Evolutionary conservation across 2,113 vertebrate genomes (phyloP).

Genomic region (Dipodomys stephensi): DNA sequence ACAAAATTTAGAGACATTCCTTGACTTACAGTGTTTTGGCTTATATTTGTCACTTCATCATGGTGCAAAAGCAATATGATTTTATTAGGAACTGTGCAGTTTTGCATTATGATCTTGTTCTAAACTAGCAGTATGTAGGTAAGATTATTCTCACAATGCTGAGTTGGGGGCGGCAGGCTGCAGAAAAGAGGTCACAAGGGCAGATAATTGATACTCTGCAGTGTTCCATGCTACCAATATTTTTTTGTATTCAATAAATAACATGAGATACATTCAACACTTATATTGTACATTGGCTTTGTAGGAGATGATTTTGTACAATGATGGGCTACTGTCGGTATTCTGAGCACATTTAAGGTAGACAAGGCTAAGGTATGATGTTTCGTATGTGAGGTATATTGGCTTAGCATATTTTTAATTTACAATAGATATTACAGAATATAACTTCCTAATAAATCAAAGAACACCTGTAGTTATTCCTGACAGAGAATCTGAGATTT

Average conservation of each 20-base stretch:
- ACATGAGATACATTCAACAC: background rate
- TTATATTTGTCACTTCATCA: background rate
- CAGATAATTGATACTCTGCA: background rate
- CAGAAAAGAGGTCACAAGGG: background rate
- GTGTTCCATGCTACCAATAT: background rate
- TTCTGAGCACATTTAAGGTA: background rate
- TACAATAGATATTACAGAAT: background rate
- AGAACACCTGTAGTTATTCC: background rate
- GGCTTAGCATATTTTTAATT: background rate
- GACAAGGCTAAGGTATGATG: background rate
- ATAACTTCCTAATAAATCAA: background rate
- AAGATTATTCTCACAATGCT: background rate
- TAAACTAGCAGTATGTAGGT: background rate
- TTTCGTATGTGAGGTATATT: background rate
- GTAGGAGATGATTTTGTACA: background rate
- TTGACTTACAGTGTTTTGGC: background rate
- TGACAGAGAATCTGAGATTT: background rate
- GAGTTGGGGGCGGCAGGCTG: too few relatives aligned
- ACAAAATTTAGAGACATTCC: background rate
- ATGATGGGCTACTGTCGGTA: background rate
- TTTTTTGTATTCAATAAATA: background rate
- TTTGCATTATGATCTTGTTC: slow-evolving; percentile 4
- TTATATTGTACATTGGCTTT: background rate
- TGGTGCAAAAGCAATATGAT: background rate
- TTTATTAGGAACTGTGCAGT: background rate